Conservation (phyloP, 2,888 invertebrate species). For the Eugnorisma glareosa region DNA sequence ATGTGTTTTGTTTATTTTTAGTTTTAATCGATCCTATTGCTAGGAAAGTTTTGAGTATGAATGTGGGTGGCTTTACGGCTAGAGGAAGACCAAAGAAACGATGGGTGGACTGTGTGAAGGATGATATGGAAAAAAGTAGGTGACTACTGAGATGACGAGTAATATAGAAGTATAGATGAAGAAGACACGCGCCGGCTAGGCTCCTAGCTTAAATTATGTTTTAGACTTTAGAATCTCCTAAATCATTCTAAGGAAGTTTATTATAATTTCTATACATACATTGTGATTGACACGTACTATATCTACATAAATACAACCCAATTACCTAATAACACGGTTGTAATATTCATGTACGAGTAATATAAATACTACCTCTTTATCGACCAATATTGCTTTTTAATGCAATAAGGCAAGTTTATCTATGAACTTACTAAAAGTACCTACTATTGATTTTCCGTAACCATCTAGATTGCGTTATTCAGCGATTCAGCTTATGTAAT, state of each 20-base stretch:
- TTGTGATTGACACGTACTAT: neutral
- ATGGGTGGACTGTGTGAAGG: neutral
- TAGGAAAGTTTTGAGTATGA: neutral
- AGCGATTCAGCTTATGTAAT: neutral
- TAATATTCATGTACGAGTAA: neutral
- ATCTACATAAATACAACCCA: neutral
- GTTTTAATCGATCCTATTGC: neutral
- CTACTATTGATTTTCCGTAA: constrained; percentile 21
- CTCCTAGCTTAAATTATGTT: too few species aligned
- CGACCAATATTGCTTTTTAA: neutral
- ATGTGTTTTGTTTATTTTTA: neutral
- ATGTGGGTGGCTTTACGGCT: neutral
- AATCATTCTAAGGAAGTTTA: neutral
- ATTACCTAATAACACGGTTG: neutral
- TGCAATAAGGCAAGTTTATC: neutral
- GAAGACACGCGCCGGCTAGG: neutral
- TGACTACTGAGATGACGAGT: neutral
- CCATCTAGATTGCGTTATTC: constrained; percentile 41
- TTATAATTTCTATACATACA: neutral
- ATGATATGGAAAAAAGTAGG: neutral
- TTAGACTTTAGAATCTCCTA: neutral
- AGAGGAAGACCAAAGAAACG: neutral
- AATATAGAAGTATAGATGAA: neutral
- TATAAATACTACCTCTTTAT: neutral
- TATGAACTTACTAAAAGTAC: neutral